phyloP scores from a whole-genome alignment of 2,888 invertebrate genomes.

The Sipunculus nudus region DNA sequence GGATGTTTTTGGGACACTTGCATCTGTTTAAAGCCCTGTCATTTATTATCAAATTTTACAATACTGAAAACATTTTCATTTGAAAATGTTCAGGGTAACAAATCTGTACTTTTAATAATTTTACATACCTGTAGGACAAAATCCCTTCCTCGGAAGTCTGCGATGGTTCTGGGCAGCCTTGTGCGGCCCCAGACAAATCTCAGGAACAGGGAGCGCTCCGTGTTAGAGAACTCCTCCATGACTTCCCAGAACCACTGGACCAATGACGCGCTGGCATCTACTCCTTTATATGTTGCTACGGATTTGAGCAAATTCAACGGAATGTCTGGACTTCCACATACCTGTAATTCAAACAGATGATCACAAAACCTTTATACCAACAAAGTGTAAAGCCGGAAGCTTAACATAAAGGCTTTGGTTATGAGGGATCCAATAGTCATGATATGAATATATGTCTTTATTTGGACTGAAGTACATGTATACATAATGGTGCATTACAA shows the following conservation, averaged over 20 bases:
- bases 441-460: too few species aligned
- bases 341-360: slow-evolving; percentile 55
- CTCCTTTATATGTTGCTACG: slow-evolving; percentile 94
- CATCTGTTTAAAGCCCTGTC: too few species aligned
- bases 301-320: slow-evolving; percentile 88
- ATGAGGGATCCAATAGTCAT: too few species aligned
- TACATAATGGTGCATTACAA: too few species aligned
- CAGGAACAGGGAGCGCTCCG: slow-evolving; percentile 91
- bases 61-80: too few species aligned
- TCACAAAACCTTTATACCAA: too few species aligned
- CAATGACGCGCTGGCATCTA: slow-evolving; percentile 85
- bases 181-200: slow-evolving; percentile 98
- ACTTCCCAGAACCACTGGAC: slow-evolving; percentile 99
- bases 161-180: slow-evolving; percentile 89
- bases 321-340: slow-evolving; percentile 96
- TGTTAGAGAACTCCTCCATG: slow-evolving; percentile 95
- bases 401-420: too few species aligned
- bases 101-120: slow-evolving; percentile 83
- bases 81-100: slow-evolving; percentile 87
- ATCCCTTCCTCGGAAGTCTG: slow-evolving; percentile 93
- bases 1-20: too few species aligned
- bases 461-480: too few species aligned
- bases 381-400: too few species aligned
- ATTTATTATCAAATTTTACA: too few species aligned
- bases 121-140: slow-evolving; percentile 84